These are phyloP conservation scores for Bemisia tabaci DNA, from an alignment of 1,140 invertebrate species.

Conservation along the genomic window DNA sequence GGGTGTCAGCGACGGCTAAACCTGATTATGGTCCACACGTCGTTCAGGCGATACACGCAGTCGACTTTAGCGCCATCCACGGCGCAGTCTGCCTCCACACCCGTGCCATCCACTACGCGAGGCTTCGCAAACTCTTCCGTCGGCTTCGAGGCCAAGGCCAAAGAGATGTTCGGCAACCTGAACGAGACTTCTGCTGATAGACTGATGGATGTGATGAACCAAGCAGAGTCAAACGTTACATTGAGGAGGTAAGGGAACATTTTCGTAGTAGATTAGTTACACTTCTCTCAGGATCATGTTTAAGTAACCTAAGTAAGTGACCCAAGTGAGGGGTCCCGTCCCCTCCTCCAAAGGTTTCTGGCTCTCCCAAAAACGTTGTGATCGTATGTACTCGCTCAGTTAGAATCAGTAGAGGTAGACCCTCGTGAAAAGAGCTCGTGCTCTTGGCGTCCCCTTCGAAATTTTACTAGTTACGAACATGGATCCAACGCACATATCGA, in stretches of 20 bases:
- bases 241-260: slow-evolving; percentile 37
- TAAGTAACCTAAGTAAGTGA: too few relatives aligned
- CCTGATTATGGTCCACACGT: background rate
- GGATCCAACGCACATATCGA: too few relatives aligned
- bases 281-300: too few relatives aligned
- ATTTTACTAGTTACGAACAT: too few relatives aligned
- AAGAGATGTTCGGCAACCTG: slow-evolving; percentile 55
- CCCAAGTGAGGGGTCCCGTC: too few relatives aligned
- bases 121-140: slow-evolving; percentile 12
- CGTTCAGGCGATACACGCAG: background rate
- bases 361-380: too few relatives aligned
- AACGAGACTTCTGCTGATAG: slow-evolving; percentile 58
- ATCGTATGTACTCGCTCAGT: too few relatives aligned
- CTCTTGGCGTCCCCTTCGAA: too few relatives aligned
- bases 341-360: too few relatives aligned
- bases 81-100: slow-evolving; percentile 23
- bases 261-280: background rate
- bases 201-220: slow-evolving; percentile 61
- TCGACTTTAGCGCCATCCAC: slow-evolving; percentile 6
- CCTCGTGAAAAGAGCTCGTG: too few relatives aligned
- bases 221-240: slow-evolving; percentile 58
- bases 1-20: background rate
- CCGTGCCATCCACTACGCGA: background rate
- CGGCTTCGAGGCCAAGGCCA: slow-evolving; percentile 41
- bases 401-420: too few relatives aligned